Evolutionary conservation across 2,888 invertebrate species (phyloP), one percentile per base, ranked within the genome.

Genomic region (Drosophila meridiana): DNA sequence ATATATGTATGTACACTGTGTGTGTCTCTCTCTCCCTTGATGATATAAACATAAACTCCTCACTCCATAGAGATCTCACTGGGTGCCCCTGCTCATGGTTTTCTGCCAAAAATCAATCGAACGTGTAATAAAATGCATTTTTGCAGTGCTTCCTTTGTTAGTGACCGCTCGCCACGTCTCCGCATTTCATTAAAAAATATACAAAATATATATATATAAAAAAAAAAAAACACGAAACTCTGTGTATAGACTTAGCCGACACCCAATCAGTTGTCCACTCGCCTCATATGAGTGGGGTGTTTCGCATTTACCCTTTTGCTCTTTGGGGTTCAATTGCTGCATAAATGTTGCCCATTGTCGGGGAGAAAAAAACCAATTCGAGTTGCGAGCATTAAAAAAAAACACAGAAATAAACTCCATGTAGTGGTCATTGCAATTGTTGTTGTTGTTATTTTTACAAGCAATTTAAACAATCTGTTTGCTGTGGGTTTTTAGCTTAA

Each of bases 101-200:
- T 58, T 69, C n/a, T 69, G 68, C 42, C 56, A 74, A 76, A 82
- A 87, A 89, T 87, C 89, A 87, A 89, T 87, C 82, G 87, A 87
- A 87, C 83, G 85, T 87, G 76, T 87, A 87, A 89, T 87, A 89
- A 89, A 87, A 85, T 87, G 89, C 89, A 87, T 76, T 87, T 87
- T 84, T 73, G 64, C 83, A 77, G 43, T 61, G 68, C 61, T 64
- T 56, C 75, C 64, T 48, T 47, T 53, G 50, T 55, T 57, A 42
- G 14, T 13, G 36, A 26, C n/a, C 67, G 38, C 57, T 48, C n/a
- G 28, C 38, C 30, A 8, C 34, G 59, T 48, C 57, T 47, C 62
- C 45, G 58, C 68, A 83, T 78, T 81, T 76, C 78, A 86, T 82
- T 84, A 61, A 63, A 71, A 71, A 73, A 36, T 34, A 50, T n/a